Percentiles rank a stretch among this genome's conserved stretches.
Conservation (phyloP, 2,113 vertebrate genomes). For the Osmerus mordax region DNA sequence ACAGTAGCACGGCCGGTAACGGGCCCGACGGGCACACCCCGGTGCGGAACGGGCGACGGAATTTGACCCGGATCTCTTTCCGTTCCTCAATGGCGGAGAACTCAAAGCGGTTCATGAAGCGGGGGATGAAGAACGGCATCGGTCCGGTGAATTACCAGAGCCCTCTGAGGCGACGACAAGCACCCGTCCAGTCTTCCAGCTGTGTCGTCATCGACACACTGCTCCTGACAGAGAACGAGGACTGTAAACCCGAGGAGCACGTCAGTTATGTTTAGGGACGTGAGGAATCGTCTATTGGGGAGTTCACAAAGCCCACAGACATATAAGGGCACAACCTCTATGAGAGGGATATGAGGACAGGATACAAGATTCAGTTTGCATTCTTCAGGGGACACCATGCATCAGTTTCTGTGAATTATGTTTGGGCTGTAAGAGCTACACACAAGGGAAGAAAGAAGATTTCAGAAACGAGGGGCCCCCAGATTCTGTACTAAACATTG, state of each 20-base stretch:
- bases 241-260: slow-evolving; percentile 80
- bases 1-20: slow-evolving; percentile 55
- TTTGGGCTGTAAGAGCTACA: neutral
- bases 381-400: neutral
- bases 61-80: slow-evolving; percentile 77
- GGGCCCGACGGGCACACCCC: slow-evolving; percentile 47
- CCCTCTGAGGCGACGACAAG: slow-evolving; percentile 71
- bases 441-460: too few species aligned
- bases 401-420: neutral
- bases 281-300: too few species aligned
- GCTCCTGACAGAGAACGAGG: slow-evolving; percentile 82
- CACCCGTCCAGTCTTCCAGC: slow-evolving; percentile 72
- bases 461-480: neutral
- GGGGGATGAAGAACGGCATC: slow-evolving; percentile 83
- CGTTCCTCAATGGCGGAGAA: slow-evolving; percentile 82
- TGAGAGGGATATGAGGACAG: neutral
- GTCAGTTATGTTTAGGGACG: slow-evolving; percentile 80
- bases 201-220: slow-evolving; percentile 80
- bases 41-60: slow-evolving; percentile 62
- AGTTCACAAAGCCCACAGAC: neutral
- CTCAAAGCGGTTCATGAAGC: slow-evolving; percentile 87
- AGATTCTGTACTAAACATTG: neutral
- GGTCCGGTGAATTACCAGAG: slow-evolving; percentile 83
- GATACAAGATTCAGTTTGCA: neutral
- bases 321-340: neutral